These are phyloP conservation scores for Machimus rusticus DNA, from an alignment of 2,888 invertebrate genomes.

Conservation along the genomic window DNA sequence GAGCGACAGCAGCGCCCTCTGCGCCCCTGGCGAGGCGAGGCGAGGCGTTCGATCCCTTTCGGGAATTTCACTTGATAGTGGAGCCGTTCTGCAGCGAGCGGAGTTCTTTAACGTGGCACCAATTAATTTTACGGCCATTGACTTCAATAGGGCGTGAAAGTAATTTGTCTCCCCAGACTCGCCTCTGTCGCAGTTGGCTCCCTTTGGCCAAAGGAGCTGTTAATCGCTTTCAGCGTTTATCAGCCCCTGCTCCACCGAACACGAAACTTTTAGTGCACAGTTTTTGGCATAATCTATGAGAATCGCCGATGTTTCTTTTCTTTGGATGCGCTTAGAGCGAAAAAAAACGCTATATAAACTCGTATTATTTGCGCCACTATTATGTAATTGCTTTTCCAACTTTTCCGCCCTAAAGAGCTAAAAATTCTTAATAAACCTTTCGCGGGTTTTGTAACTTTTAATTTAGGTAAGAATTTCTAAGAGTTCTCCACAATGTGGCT, in stretches of 20 bases:
- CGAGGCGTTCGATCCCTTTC: not conserved
- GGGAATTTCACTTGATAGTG: slow-evolving; percentile 4
- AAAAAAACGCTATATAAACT: not conserved
- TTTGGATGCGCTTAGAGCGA: not conserved
- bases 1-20: not conserved
- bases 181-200: slow-evolving; percentile 23
- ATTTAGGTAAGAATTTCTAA: not conserved
- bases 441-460: not conserved
- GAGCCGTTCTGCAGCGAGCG: not conserved
- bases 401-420: not conserved
- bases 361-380: not conserved
- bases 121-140: slow-evolving; percentile 44
- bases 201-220: slow-evolving; percentile 16
- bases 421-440: not conserved
- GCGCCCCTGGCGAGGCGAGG: not conserved
- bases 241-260: not conserved
- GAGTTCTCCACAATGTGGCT: not conserved
- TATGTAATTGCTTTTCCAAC: not conserved
- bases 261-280: not conserved
- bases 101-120: slow-evolving; percentile 19
- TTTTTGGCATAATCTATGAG: not conserved
- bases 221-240: slow-evolving; percentile 37
- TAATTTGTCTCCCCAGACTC: slow-evolving; percentile 36
- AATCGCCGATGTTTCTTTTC: not conserved
- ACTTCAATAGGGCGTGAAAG: slow-evolving; percentile 42